Base-by-base conservation (phyloP, 1,140 invertebrate genomes). In the Aphis craccivora region DNA sequence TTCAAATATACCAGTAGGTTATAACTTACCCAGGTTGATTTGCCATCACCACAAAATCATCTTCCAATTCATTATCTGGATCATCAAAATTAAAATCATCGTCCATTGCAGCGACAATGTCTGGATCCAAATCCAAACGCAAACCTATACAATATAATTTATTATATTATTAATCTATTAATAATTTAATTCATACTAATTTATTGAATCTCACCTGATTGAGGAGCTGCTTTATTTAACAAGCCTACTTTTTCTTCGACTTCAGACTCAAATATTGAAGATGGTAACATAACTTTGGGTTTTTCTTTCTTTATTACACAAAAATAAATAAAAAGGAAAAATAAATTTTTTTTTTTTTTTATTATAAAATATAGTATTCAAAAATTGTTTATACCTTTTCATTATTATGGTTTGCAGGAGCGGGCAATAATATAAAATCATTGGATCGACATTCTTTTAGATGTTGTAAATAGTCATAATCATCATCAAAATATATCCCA, bases 401-500 rank as follows among this genome's bases (percentile, higher is more conserved):
- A 51, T 93, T 93, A 67, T 43, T 67, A 67, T n/a, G 60, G 7
- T 90, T 93, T 20, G 51, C 55, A 22, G 91, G 81, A 20, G 81
- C 91, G 30, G 91, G 81, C 48, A 93, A 93, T 55, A 93, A 86
- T 84, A 93, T 25, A 86, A 93, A 93, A 93, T 93, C 91, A 86
- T 93, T 93, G 6, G 91, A 86, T 55, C 81, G 91, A 1, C 91
- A 40, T 83, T 94, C 93, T 88, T 91, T 91, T 88, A 99, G 96
- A 96, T 99, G 98, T 95, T 99, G 98, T 94, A 99, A 95, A 95
- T 99, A 99, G 95, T 99, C 97, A 95, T 99, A 99, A 94, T 99
- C 98, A 95, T 99, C 98, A 95, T 99, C 98, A 95, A 97, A 99
- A 95, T 97, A 99, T 91, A 99, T 97, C n/a, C 98, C 99, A 96